These are phyloP conservation scores for Epinephelus moara DNA, from an alignment of 2,113 vertebrate species.

Conservation along the genomic window DNA sequence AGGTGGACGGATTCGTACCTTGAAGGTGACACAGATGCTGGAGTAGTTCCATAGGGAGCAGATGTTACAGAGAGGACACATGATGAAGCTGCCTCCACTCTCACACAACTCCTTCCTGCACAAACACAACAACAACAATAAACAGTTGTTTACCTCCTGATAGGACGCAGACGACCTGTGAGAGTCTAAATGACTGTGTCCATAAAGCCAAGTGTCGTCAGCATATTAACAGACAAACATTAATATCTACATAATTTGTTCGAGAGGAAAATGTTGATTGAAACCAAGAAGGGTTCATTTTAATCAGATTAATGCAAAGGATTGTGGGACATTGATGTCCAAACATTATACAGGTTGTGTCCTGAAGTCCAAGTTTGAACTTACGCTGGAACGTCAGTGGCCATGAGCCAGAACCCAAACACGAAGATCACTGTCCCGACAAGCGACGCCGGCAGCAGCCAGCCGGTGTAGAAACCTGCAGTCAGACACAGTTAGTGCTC, in stretches of 20 bases:
- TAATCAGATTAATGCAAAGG: not conserved
- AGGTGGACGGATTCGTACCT: slow-evolving; percentile 70
- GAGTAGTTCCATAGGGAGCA: slow-evolving; percentile 87
- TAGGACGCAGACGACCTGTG: no score
- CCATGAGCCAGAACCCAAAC: slow-evolving; percentile 78
- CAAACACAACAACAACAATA: slow-evolving; percentile 11
- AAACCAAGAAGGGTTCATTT: no score
- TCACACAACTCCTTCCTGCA: slow-evolving; percentile 85
- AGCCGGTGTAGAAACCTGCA: slow-evolving; percentile 87
- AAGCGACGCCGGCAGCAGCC: slow-evolving; percentile 84
- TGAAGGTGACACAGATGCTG: slow-evolving; percentile 87
- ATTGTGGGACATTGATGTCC: not conserved
- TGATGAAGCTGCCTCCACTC: slow-evolving; percentile 77
- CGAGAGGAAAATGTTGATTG: not conserved
- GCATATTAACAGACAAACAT: not conserved
- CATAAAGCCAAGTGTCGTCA: not conserved
- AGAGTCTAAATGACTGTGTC: not conserved
- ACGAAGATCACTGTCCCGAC: slow-evolving; percentile 85
- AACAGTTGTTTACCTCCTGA: not conserved
- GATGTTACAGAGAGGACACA: slow-evolving; percentile 86
- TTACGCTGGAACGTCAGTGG: slow-evolving; percentile 84
- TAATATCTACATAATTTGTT: not conserved
- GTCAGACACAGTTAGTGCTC: not conserved
- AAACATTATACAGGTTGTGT: not conserved
- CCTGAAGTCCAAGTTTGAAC: slow-evolving; percentile 35